phyloP scores from a whole-genome alignment of 2,797 vertebrate species.

The Lacerta bilineata region DNA sequence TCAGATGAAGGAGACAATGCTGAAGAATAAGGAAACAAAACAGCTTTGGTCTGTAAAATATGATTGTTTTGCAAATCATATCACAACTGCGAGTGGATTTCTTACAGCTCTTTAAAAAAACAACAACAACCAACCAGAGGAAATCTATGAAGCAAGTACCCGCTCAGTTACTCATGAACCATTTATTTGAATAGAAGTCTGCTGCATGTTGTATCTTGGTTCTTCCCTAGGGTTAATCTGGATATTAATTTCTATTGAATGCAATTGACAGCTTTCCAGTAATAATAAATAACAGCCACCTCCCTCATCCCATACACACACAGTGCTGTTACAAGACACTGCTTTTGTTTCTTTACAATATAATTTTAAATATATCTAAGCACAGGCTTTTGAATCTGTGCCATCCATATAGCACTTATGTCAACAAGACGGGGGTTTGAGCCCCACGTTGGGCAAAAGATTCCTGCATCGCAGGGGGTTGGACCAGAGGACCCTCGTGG shows the following conservation, averaged over 20 bases:
- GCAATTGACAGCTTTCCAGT: conserved; percentile 30
- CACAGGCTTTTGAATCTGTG: background rate
- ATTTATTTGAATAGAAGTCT: conserved; percentile 25
- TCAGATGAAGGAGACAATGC: background rate
- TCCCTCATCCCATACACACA: background rate
- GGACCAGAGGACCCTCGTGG: no score
- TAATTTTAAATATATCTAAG: background rate
- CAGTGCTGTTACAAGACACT: no score
- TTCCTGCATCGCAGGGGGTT: no score
- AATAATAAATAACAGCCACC: background rate
- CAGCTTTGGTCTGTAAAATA: conserved; percentile 24
- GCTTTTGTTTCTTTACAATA: no score
- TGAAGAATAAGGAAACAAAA: conserved; percentile 12
- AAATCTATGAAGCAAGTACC: conserved; percentile 37
- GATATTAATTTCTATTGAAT: conserved; percentile 43
- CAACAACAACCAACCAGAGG: conserved; percentile 9
- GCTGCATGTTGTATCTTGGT: conserved; percentile 18
- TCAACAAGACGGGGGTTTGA: background rate
- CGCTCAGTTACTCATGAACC: conserved; percentile 33
- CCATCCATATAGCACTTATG: background rate
- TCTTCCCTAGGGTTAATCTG: conserved; percentile 24
- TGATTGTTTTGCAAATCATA: conserved; percentile 28
- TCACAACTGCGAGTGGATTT: conserved; percentile 1
- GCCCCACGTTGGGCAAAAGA: no score
- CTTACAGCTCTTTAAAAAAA: background rate